Evolutionary conservation across 2,888 invertebrate genomes (phyloP).

Genomic region (Hydriomena furcata): DNA sequence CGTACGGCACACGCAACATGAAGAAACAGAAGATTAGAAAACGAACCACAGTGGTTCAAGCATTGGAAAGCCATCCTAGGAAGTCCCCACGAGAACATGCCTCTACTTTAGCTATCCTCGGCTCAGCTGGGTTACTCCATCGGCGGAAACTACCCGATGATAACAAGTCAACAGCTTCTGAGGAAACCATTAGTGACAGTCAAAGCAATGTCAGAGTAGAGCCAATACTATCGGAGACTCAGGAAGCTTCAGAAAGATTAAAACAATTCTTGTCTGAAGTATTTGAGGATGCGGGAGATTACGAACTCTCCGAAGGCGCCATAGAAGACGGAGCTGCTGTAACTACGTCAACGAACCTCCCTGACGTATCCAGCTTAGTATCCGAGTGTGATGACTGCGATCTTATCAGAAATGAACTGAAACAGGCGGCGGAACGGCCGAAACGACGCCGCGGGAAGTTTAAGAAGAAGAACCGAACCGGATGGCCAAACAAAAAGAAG

Average conservation of each 20-base stretch:
- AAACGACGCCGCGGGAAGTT: slow-evolving; percentile 77
- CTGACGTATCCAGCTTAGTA: slow-evolving; percentile 73
- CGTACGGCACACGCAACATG: slow-evolving; percentile 72
- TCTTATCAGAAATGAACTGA: slow-evolving; percentile 66
- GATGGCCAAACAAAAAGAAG: slow-evolving; percentile 88
- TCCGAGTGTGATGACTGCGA: slow-evolving; percentile 74
- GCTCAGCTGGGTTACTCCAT: slow-evolving; percentile 83
- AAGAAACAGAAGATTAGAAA: slow-evolving; percentile 65
- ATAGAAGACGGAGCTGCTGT: slow-evolving; percentile 64
- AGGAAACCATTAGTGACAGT: slow-evolving; percentile 69
- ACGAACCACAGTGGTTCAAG: slow-evolving; percentile 57
- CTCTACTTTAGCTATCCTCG: slow-evolving; percentile 92
- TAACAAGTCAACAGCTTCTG: slow-evolving; percentile 73
- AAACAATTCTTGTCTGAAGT: slow-evolving; percentile 73
- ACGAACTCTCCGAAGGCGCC: slow-evolving; percentile 74
- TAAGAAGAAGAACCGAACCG: slow-evolving; percentile 90
- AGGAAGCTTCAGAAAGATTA: slow-evolving; percentile 67
- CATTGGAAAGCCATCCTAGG: slow-evolving; percentile 85
- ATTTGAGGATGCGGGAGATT: slow-evolving; percentile 72
- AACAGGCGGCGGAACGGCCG: slow-evolving; percentile 50
- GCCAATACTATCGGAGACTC: slow-evolving; percentile 57
- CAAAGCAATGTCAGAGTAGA: slow-evolving; percentile 60
- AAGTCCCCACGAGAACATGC: slow-evolving; percentile 95
- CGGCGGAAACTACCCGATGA: slow-evolving; percentile 75
- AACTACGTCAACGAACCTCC: slow-evolving; percentile 60